A percentile compares a stretch with the other conserved stretches of the same genome.
Conservation (phyloP, 2,113 vertebrate species). For the Dasypus novemcinctus region DNA sequence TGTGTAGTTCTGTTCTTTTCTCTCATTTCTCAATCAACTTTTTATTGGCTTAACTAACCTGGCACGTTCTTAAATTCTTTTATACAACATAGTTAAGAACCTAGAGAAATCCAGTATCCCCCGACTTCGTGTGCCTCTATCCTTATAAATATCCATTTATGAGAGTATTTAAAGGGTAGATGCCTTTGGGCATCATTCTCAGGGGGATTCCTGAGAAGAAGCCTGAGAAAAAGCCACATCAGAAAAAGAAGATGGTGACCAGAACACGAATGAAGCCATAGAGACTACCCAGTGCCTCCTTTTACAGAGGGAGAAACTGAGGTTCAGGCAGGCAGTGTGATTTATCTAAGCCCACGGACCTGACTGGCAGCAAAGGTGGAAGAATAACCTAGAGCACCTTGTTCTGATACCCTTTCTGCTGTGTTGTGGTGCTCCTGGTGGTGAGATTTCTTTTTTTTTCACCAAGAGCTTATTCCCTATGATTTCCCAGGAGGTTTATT, state of each 20-base stretch:
- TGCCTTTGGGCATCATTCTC: no score
- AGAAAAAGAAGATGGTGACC: not conserved
- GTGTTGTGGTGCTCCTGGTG: not conserved
- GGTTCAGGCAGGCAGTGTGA: not conserved
- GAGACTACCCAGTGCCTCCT: not conserved
- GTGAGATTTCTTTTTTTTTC: not conserved
- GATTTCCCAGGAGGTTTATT: conserved; percentile 15
- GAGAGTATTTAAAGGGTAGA: not conserved
- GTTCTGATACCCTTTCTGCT: not conserved
- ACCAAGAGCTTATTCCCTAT: not conserved
- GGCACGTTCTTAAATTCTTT: no score
- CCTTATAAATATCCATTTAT: not conserved
- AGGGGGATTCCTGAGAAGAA: not conserved
- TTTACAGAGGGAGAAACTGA: not conserved
- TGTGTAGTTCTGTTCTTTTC: no score
- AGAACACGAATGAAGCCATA: not conserved
- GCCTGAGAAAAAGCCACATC: not conserved
- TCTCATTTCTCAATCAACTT: no score
- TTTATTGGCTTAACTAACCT: no score
- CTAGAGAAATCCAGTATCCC: no score
- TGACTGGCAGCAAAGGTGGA: not conserved
- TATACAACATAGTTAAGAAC: no score
- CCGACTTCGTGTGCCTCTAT: not conserved
- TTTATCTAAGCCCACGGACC: not conserved
- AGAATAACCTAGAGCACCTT: not conserved